Conservation (phyloP, 2,797 vertebrate species). For the Okamejei kenojei region DNA sequence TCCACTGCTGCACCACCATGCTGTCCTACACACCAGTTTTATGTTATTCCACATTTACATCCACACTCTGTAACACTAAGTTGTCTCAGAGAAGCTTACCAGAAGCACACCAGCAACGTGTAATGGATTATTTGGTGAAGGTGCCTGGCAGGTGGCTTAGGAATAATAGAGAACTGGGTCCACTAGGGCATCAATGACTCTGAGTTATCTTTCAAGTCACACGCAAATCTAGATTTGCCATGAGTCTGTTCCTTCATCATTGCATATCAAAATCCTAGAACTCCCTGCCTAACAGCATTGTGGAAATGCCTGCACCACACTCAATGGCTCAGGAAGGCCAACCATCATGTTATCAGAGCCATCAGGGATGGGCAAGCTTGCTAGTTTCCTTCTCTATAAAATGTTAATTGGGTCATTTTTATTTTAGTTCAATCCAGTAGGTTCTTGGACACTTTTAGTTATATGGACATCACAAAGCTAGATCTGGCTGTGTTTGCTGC, state of each 20-base stretch:
- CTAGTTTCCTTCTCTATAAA: background rate
- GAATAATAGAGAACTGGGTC: background rate
- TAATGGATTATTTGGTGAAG: background rate
- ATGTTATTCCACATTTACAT: too few species aligned
- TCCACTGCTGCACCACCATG: too few species aligned
- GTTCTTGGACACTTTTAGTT: background rate
- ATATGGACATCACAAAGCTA: too few species aligned
- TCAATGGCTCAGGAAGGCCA: background rate
- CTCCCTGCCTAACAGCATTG: background rate
- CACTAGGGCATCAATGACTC: background rate
- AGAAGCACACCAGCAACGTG: background rate
- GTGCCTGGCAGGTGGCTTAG: too few species aligned
- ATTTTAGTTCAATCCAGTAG: background rate
- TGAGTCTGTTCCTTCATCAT: background rate
- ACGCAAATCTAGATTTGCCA: background rate
- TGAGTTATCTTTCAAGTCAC: background rate
- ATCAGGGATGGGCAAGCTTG: background rate
- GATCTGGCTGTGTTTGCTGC: background rate
- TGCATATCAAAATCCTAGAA: background rate
- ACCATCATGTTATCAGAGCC: background rate
- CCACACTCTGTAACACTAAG: too few species aligned
- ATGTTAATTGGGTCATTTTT: background rate
- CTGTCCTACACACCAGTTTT: too few species aligned
- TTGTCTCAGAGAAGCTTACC: background rate
- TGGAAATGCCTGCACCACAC: background rate